A percentile compares a stretch with the other conserved stretches of the same genome.
phyloP scores from a whole-genome alignment of 1,140 invertebrate species.

The Eriosoma lanigerum region DNA sequence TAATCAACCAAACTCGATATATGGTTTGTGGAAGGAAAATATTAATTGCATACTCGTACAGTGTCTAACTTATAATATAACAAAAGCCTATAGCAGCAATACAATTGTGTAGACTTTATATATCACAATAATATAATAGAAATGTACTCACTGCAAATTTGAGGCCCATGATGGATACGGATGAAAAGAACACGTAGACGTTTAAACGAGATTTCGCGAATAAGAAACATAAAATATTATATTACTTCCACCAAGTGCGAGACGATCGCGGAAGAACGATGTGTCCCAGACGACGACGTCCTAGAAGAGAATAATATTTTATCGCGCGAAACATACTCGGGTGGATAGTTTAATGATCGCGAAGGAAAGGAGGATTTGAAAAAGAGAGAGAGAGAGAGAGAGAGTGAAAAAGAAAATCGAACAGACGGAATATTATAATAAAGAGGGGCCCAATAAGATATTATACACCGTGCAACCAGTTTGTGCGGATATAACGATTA shows the following conservation, averaged over 20 bases:
- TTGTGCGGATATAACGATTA: background rate
- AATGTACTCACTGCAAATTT: background rate
- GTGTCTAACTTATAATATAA: too few relatives aligned
- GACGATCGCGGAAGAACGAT: background rate
- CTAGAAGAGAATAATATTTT: background rate
- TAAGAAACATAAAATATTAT: background rate
- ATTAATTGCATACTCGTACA: too few relatives aligned
- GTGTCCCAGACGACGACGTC: background rate
- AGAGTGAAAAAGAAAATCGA: background rate
- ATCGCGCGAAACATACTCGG: background rate
- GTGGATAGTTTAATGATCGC: background rate
- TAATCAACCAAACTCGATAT: too few relatives aligned
- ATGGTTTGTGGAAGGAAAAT: too few relatives aligned
- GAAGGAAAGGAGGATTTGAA: slow-evolving; percentile 20
- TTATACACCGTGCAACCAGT: background rate
- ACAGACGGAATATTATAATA: background rate
- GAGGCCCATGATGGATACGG: background rate
- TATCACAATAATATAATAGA: too few relatives aligned
- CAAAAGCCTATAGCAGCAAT: too few relatives aligned
- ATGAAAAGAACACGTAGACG: background rate
- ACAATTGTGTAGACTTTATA: too few relatives aligned
- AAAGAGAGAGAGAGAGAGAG: background rate
- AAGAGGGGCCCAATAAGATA: background rate
- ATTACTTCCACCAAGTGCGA: too few relatives aligned
- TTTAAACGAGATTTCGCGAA: background rate